These are phyloP conservation scores for Gymnoscelis rufifasciata DNA, from an alignment of 2,888 invertebrate species.

Conservation along the genomic window DNA sequence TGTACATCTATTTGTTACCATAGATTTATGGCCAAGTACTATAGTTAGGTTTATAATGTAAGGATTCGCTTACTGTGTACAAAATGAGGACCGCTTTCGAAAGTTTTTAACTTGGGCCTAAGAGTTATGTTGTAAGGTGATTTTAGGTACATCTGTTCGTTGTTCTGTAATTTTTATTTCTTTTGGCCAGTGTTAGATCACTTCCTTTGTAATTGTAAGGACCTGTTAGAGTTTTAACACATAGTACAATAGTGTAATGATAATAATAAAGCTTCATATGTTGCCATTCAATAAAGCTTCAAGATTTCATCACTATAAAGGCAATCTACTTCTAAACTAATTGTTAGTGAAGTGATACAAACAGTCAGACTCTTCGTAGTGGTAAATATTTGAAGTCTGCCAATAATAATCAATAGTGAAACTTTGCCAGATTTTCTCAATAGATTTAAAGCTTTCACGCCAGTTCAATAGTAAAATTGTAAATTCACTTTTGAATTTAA, in stretches of 20 bases:
- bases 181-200: slow-evolving; percentile 64
- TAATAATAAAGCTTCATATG: slow-evolving; percentile 59
- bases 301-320: slow-evolving; percentile 38
- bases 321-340: neutral
- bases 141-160: slow-evolving; percentile 39
- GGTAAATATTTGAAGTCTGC: slow-evolving; percentile 37
- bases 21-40: slow-evolving; percentile 74
- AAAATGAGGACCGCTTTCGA: slow-evolving; percentile 53
- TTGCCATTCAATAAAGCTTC: slow-evolving; percentile 52
- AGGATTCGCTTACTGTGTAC: slow-evolving; percentile 63
- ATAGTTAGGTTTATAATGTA: slow-evolving; percentile 61
- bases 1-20: slow-evolving; percentile 72
- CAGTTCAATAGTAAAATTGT: slow-evolving; percentile 64
- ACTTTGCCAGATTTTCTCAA: slow-evolving; percentile 68
- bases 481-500: slow-evolving; percentile 74
- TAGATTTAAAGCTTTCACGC: slow-evolving; percentile 64
- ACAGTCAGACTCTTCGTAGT: slow-evolving; percentile 29
- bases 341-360: too few species aligned
- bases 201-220: slow-evolving; percentile 45
- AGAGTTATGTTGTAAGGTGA: slow-evolving; percentile 35
- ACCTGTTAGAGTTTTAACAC: slow-evolving; percentile 50
- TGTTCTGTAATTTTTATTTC: slow-evolving; percentile 40
- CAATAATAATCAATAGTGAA: slow-evolving; percentile 56
- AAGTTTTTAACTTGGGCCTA: slow-evolving; percentile 49
- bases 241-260: slow-evolving; percentile 64